Evolutionary conservation across 30 jellyfish, hydroid and myxozoan species (phyloP).

Genomic region (Hydractinia symbiolongicarpus): DNA sequence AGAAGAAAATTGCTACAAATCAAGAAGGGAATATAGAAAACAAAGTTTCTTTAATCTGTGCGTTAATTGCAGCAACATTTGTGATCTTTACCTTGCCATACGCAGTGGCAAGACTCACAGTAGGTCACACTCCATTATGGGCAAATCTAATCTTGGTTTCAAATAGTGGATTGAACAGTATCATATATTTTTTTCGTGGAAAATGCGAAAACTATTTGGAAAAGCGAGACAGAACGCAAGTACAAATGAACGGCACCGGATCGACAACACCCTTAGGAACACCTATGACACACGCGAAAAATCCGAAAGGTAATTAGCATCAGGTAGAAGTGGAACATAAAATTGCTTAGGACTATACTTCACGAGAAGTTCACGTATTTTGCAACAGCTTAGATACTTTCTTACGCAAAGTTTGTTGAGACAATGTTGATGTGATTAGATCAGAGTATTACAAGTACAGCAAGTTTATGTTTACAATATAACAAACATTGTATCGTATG

Average conservation of each 20-base stretch:
- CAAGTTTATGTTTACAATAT: too few species aligned
- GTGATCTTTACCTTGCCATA: constrained; percentile 19
- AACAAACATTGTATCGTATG: too few species aligned
- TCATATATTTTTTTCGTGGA: constrained; percentile 27
- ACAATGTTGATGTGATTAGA: too few species aligned
- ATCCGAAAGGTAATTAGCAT: too few species aligned
- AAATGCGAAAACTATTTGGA: constrained; percentile 1
- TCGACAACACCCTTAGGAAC: not conserved
- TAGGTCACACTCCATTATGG: constrained; percentile 3
- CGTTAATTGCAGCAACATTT: constrained; percentile 9
- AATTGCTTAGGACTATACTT: too few species aligned
- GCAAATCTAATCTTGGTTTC: constrained; percentile 17
- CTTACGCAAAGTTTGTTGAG: too few species aligned
- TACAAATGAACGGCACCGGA: not conserved
- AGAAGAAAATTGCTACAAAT: not conserved
- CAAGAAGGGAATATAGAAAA: not conserved
- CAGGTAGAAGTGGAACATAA: too few species aligned
- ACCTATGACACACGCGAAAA: too few species aligned
- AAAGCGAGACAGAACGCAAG: not conserved
- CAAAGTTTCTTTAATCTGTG: constrained; percentile 9
- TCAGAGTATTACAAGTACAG: too few species aligned
- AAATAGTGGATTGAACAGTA: constrained; percentile 24
- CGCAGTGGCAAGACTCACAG: not conserved
- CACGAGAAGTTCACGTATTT: too few species aligned
- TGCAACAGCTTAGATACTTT: too few species aligned